Evolutionary conservation across 1,140 invertebrate species (phyloP), one percentile per base, ranked within the genome.

Genomic region (Drosophila chauvacae): DNA sequence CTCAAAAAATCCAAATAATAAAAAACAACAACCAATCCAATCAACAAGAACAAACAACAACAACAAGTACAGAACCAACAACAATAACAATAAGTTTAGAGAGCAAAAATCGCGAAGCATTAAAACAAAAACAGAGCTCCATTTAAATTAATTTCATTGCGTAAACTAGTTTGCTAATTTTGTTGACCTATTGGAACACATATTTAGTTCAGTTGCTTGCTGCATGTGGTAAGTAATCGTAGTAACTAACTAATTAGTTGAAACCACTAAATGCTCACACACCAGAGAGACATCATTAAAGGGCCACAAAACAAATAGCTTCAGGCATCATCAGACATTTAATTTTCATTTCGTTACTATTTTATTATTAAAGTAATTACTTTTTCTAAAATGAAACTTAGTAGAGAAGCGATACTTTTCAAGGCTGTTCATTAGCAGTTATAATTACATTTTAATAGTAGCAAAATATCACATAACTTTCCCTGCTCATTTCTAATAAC

Each of bases 221-320:
- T 87, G 77, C 77, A 81, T 81, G 81, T 51, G 85, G 85, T 88
- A 88, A 90, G 88, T 91, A 91, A 87, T 65, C 30, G 16, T 51
- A 57, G 41, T 57, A 42, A 26, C 20, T 42, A 63, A 30, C 58
- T 42, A 60, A 50, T 18, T 59, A 72, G 66, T 60, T 16, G 0
- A 42, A 59, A 13, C 14, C 66, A 71, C 66, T 35, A 56, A 56
- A 23, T 10, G 26, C 35, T 16, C 60, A 50, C 16, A 41, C 18
- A 53, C 13, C 50, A 53, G 11, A 53, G 30, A 10, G 30, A 37
- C 51, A 55, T 9, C 10, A 20, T 35, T 51, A 20, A 26, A 50
- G 28, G 16, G n/a, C n/a, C 10, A 28, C 20, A 55, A 23, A 28
- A 35, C 16, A n/a, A 28, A 58, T 30, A 44, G 39, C 2, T 58